Base-by-base conservation (phyloP, 1,140 invertebrate species). In the Tetragnatha versicolor region DNA sequence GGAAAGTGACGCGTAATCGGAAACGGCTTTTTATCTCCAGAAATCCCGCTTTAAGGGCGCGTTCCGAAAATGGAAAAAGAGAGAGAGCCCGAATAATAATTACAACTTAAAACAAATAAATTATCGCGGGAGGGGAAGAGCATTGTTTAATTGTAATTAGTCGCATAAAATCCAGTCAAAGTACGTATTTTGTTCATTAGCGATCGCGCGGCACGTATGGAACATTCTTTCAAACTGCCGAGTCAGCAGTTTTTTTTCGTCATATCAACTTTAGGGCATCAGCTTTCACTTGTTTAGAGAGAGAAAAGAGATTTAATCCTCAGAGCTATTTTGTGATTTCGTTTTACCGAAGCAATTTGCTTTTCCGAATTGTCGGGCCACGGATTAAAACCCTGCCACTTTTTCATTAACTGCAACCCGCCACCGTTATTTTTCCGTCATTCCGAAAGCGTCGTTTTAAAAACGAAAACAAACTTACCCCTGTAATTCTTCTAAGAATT, bases 91-190 rank as follows among this genome's bases (percentile, higher is more conserved):
- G n/a, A 47, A 17, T 47, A 47, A 47, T 17, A 47, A 47, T 33
- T 33, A 58, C 31, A 58, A 58, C 12, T 31, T 33, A 9, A 14
- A 17, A 33, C 55, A 58, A 33, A 31, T 31, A n/a, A 58, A n/a
- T n/a, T n/a, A n/a, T n/a, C n/a, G n/a, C n/a, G n/a, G n/a, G n/a
- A 47, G 42, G 20, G 20, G 55, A 33, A 22, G 29, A 27, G 55
- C 7, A 33, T 31, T 58, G 55, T 58, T 58, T 58, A 58, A 58
- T 58, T 58, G 55, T 31, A 58, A 58, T 58, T 58, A 58, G 55
- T 58, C 17, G 55, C 55, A 58, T 58, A 58, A 58, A 58, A 58
- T 58, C 27, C 55, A 58, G 55, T 58, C 55, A 58, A 58, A 33
- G 35, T 58, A 33, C 55, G 20, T 58, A 33, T 58, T 33, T 58